phyloP scores from a whole-genome alignment of 1,140 invertebrate genomes.

The Eriocheir sinensis region DNA sequence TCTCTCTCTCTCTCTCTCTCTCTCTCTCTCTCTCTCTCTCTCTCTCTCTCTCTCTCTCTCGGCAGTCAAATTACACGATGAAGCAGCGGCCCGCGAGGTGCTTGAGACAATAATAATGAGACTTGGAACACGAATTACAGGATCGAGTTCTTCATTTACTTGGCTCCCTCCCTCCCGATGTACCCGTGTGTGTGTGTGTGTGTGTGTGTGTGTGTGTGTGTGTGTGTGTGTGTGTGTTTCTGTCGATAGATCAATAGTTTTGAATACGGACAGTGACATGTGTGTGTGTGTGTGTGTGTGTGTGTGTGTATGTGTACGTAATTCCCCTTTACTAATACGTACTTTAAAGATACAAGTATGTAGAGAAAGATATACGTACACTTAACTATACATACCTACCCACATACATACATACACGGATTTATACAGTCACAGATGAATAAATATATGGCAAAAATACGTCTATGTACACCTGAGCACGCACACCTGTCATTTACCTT shows the following conservation, averaged over 20 bases:
- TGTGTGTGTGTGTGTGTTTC: background rate
- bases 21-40: background rate
- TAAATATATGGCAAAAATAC: no score
- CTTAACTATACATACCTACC: background rate
- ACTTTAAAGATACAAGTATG: slow-evolving; percentile 38
- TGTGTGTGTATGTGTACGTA: background rate
- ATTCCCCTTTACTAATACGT: slow-evolving; percentile 35
- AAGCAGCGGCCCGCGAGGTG: background rate
- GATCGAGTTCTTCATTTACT: background rate
- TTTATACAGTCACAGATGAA: background rate
- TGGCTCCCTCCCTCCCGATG: no score
- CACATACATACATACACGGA: background rate
- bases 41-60: background rate
- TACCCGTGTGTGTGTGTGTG: slow-evolving; percentile 3
- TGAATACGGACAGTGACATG: background rate
- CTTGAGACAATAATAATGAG: slow-evolving; percentile 26
- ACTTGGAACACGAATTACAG: background rate
- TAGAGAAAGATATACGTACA: slow-evolving; percentile 35
- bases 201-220: background rate
- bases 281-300: background rate
- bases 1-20: no score
- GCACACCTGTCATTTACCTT: no score
- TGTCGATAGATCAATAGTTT: background rate
- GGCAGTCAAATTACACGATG: background rate
- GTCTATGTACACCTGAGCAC: no score